Conservation (phyloP, 2,113 vertebrate species). For the Odontophorus gujanensis region DNA sequence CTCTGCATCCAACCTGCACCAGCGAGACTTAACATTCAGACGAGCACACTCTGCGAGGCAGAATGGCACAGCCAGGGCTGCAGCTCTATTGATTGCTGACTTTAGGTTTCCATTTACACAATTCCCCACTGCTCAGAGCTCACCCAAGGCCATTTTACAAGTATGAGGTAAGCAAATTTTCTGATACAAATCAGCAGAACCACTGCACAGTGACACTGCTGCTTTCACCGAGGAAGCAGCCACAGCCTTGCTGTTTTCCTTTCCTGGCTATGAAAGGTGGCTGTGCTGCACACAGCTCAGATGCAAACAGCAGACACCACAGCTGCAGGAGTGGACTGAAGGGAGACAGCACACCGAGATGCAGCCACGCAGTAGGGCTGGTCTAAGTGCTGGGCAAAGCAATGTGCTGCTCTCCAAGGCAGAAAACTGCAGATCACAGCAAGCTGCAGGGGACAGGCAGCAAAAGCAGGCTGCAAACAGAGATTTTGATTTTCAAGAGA, state of each 20-base stretch:
- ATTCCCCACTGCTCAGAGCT: neutral
- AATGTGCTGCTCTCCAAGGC: neutral
- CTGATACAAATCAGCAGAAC: neutral
- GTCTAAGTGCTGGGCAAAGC: neutral
- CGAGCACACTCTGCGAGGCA: neutral
- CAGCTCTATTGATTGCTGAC: neutral
- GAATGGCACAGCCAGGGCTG: neutral
- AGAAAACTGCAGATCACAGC: slow-evolving; percentile 6
- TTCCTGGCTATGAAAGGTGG: neutral
- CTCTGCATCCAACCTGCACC: neutral
- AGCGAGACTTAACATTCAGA: neutral
- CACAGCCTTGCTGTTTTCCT: neutral
- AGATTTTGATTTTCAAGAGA: neutral
- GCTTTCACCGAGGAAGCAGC: neutral
- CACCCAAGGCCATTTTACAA: slow-evolving; percentile 19
- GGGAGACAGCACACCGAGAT: fast-evolving
- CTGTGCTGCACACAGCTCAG: neutral
- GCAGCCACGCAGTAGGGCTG: neutral
- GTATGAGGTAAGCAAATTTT: neutral
- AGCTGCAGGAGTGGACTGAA: neutral
- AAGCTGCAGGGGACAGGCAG: neutral
- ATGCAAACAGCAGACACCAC: neutral
- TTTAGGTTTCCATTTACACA: slow-evolving; percentile 7
- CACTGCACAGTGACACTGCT: neutral
- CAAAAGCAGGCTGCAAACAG: neutral